These are phyloP conservation scores for Macrosoma leucophasiata DNA, from an alignment of 2,888 invertebrate species.

Conservation along the genomic window DNA sequence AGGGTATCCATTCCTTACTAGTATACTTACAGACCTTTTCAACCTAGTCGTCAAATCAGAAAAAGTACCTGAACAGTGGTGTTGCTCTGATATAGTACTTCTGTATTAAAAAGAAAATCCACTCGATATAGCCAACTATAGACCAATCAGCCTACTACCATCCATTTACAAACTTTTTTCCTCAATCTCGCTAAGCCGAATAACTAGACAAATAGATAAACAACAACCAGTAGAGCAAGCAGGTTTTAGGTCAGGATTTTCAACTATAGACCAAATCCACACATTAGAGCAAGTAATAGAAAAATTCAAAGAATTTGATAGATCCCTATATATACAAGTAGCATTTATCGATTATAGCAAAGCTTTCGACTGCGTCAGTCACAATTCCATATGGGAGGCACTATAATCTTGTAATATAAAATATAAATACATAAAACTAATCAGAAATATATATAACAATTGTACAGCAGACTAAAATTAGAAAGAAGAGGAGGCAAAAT, in stretches of 20 bases:
- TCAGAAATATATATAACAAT: slow-evolving; percentile 1
- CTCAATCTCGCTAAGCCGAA: slow-evolving; percentile 1
- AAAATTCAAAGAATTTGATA: slow-evolving; percentile 3
- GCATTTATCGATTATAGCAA: slow-evolving; percentile 2
- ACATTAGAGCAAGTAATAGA: slow-evolving; percentile 6
- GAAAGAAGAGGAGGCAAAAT: not conserved
- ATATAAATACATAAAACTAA: not conserved
- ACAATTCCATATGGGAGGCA: slow-evolving; percentile 1
- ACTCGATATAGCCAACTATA: slow-evolving; percentile 8
- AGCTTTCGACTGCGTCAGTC: slow-evolving; percentile 3
- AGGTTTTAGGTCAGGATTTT: slow-evolving; percentile 6
- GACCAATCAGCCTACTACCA: slow-evolving; percentile 10
- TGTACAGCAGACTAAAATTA: not conserved
- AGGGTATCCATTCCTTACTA: not conserved
- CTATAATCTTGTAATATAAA: not conserved
- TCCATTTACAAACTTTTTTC: slow-evolving; percentile 9
- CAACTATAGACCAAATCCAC: slow-evolving; percentile 9
- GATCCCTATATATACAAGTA: not conserved
- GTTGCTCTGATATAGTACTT: slow-evolving; percentile 10
- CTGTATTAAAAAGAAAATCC: slow-evolving; percentile 13
- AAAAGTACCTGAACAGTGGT: slow-evolving; percentile 12
- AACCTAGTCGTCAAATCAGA: slow-evolving; percentile 1
- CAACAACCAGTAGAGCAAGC: slow-evolving; percentile 8
- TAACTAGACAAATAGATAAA: not conserved
- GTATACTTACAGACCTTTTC: not conserved